These are phyloP conservation scores for Homarus gammarus DNA, from an alignment of 2,888 invertebrate species.

Conservation along the genomic window DNA sequence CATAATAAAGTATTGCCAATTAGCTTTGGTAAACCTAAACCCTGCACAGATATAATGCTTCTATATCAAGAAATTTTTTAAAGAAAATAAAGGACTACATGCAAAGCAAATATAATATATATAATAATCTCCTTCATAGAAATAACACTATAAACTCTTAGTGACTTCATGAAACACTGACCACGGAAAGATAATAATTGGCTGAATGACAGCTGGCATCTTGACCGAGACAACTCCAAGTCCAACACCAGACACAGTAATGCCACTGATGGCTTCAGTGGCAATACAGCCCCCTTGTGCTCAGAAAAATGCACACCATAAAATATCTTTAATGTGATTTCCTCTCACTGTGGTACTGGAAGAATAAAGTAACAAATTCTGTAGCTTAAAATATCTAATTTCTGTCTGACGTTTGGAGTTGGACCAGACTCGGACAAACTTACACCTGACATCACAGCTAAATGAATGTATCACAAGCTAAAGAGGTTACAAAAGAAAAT, in stretches of 20 bases:
- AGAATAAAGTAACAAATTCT: slow-evolving; percentile 1
- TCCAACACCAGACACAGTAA: slow-evolving; percentile 24
- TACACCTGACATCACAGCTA: slow-evolving; percentile 44
- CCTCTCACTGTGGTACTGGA: neutral
- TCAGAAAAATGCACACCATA: neutral
- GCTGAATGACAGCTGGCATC: slow-evolving; percentile 25
- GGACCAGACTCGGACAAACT: slow-evolving; percentile 21
- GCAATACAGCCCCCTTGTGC: neutral
- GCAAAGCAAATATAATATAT: slow-evolving; percentile 72
- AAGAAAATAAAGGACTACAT: slow-evolving; percentile 71
- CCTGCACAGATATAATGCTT: slow-evolving; percentile 65
- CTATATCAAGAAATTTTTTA: slow-evolving; percentile 54
- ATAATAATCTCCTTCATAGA: slow-evolving; percentile 67
- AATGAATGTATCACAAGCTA: slow-evolving; percentile 72
- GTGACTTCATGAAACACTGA: slow-evolving; percentile 74
- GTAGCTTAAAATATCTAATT: neutral
- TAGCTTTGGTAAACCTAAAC: slow-evolving; percentile 70
- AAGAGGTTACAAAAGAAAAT: slow-evolving; percentile 59
- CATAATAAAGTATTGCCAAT: slow-evolving; percentile 68
- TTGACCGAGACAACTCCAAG: slow-evolving; percentile 20
- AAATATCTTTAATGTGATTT: neutral
- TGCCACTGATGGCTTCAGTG: slow-evolving; percentile 2
- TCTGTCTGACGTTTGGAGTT: neutral
- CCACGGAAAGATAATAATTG: slow-evolving; percentile 67
- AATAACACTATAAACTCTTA: slow-evolving; percentile 71